Base-by-base conservation (phyloP, 2,797 vertebrate genomes). In the Sardinella longiceps region DNA sequence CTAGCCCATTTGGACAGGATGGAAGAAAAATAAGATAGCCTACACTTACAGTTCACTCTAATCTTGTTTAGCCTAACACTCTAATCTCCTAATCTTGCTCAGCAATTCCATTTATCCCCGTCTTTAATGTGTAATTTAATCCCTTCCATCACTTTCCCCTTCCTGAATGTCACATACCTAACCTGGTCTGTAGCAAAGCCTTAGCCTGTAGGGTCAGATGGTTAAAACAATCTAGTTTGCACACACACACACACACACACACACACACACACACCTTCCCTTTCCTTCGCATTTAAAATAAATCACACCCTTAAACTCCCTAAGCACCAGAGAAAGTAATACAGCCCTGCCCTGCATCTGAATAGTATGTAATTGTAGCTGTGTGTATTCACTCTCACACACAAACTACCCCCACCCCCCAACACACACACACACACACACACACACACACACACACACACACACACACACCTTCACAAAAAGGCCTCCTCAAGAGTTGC, bases 331-430 rank as follows among this genome's bases (percentile, higher is more conserved):
- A 77, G 70, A 43, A 77, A 43, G 70, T 10, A 39, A 77, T 77
- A 18, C 70, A 77, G 63, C 14, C 30, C 63, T 70, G 63, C 63
- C 63, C 63, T 33, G 28, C 30, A 70, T 70, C 63, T 70, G 63
- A 70, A 70, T 77, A 43, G 70, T 39, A 33, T 77, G 70, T 43
- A 77, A 77, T 20, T 43, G 70, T 39, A 77, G 70, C 70, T 77
- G 70, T 77, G 70, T 1, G 37, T 20, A 23, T 74, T 5, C 23
- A n/a, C 51, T 20, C 20, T 23, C 51, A 20, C 51, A 45, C 43
- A 7, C 43, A 45, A 45, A 45, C 23, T 5, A 20, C 51, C 5
- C 53, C 0, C 56, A 25, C 53, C 5, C 53, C 0, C 56, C 7
- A 23, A 25, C 20, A 58, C 53, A 58, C 53, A 58, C 53, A 58